Conservation (phyloP, 2,888 invertebrate genomes). For the Copidosoma aretas region DNA sequence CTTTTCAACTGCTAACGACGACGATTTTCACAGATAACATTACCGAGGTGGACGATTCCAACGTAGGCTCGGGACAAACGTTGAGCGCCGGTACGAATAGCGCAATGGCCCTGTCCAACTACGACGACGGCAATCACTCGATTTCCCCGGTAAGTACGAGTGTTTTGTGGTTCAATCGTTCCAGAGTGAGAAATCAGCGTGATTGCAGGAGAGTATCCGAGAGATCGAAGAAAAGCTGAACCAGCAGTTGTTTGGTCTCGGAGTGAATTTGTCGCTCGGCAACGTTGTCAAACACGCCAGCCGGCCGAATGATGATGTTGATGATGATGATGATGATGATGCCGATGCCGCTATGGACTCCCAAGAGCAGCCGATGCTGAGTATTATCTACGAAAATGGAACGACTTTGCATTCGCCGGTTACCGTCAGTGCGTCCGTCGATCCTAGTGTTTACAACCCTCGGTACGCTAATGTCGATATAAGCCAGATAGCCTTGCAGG, state of each 20-base stretch:
- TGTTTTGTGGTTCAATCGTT: too few species aligned
- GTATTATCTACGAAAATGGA: constrained; percentile 53
- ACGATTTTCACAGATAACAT: constrained; percentile 49
- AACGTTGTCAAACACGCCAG: constrained; percentile 38
- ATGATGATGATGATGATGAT: too few species aligned
- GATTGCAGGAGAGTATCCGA: constrained; percentile 57
- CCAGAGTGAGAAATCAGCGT: too few species aligned
- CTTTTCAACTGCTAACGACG: too few species aligned
- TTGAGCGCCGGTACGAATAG: constrained; percentile 58
- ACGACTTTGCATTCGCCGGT: constrained; percentile 47
- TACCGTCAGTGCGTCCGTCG: constrained; percentile 40
- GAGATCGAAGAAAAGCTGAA: constrained; percentile 62
- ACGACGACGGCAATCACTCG: constrained; percentile 56
- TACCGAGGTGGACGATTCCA: constrained; percentile 46
- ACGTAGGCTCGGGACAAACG: constrained; percentile 54
- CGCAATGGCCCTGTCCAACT: constrained; percentile 58
- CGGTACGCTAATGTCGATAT: constrained; percentile 57
- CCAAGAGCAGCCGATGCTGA: constrained; percentile 49
- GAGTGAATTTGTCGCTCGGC: constrained; percentile 51
- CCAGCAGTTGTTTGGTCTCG: constrained; percentile 59
- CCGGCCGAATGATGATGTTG: too few species aligned
- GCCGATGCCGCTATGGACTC: constrained; percentile 40
- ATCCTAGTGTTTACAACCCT: constrained; percentile 45
- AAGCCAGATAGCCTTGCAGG: constrained; percentile 53
- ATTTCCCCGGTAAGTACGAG: constrained; percentile 55